Conservation (phyloP, 1,140 invertebrate genomes). For the Pachypeltis micranthus region DNA sequence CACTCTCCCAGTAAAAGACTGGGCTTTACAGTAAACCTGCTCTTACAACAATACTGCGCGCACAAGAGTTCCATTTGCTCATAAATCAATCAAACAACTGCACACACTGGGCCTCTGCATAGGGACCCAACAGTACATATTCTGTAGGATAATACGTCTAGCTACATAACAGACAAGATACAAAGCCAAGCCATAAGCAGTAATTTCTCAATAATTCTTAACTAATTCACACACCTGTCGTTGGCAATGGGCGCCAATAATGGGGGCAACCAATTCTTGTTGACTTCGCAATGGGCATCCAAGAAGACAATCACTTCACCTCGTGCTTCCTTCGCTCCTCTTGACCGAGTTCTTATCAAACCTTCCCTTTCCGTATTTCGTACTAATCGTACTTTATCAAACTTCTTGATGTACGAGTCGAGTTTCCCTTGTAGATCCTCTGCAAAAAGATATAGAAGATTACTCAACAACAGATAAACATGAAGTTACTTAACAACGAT, state of each 20-base stretch:
- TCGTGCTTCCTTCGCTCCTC: conserved; percentile 82
- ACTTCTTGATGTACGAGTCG: conserved; percentile 79
- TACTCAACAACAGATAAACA: no score
- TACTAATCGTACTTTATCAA: conserved; percentile 76
- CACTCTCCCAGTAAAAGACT: no score
- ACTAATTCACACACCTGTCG: conserved; percentile 51
- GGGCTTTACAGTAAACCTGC: no score
- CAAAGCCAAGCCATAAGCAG: neutral
- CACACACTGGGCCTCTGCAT: no score
- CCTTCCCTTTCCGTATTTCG: conserved; percentile 80
- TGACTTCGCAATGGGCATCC: conserved; percentile 89
- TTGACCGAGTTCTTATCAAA: conserved; percentile 78
- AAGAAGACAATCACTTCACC: conserved; percentile 97
- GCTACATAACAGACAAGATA: no score
- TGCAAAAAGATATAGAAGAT: no score
- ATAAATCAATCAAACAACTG: no score
- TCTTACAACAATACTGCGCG: no score
- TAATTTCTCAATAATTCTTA: neutral
- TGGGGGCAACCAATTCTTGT: conserved; percentile 92
- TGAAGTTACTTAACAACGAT: no score
- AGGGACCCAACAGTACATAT: no score
- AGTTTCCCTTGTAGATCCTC: conserved; percentile 78
- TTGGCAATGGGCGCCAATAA: conserved; percentile 84
- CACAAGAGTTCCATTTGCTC: no score
- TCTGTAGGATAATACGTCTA: no score